phyloP scores from a whole-genome alignment of 2,888 invertebrate species.

The Drosophila falleni region DNA sequence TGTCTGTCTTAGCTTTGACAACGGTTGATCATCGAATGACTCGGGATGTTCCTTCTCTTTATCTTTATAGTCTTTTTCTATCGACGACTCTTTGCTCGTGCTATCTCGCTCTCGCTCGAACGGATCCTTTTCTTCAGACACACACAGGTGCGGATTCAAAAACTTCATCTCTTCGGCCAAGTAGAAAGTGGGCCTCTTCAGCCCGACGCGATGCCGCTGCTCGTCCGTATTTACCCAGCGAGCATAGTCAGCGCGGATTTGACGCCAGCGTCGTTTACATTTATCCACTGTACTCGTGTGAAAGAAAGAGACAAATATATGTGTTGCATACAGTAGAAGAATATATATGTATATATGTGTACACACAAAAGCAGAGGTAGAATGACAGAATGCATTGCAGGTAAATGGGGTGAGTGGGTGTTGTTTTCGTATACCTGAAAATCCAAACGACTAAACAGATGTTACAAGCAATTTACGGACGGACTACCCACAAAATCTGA shows the following conservation, averaged over 20 bases:
- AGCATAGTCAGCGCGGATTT: constrained; percentile 72
- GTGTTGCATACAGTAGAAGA: constrained; percentile 2
- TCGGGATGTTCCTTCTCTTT: constrained; percentile 2
- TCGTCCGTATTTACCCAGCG: constrained; percentile 53
- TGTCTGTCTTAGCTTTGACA: constrained; percentile 15
- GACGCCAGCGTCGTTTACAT: constrained; percentile 82
- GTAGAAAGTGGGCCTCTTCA: constrained; percentile 56
- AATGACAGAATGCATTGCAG: neutral
- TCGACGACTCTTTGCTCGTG: constrained; percentile 31
- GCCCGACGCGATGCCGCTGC: constrained; percentile 49
- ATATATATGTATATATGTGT: constrained; percentile 7
- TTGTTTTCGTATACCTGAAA: constrained; percentile 14
- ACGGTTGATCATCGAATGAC: constrained; percentile 21
- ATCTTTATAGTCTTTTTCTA: constrained; percentile 25
- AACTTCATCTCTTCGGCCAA: constrained; percentile 72
- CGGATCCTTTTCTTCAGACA: constrained; percentile 9
- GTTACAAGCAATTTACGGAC: constrained; percentile 10
- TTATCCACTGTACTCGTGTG: constrained; percentile 60
- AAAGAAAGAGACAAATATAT: constrained; percentile 25
- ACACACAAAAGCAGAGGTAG: neutral
- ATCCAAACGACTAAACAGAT: constrained; percentile 32
- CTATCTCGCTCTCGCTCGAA: constrained; percentile 25
- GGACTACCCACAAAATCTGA: constrained; percentile 10
- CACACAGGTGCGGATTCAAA: constrained; percentile 61
- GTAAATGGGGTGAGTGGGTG: neutral